Conservation (phyloP, 2,888 invertebrate genomes). For the Ochropleura plecta region DNA sequence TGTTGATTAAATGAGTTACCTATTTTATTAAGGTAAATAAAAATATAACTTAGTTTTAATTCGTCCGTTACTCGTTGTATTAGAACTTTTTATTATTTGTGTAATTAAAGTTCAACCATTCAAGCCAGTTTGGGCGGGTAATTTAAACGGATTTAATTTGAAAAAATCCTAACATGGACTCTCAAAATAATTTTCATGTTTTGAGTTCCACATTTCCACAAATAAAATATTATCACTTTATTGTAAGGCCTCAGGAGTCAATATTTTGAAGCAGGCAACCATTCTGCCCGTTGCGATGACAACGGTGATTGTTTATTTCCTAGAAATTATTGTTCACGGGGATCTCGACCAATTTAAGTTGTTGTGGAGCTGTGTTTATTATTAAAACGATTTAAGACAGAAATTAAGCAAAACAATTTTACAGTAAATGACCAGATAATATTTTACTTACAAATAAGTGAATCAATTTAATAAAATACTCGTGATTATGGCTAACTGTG, state of each 20-base stretch:
- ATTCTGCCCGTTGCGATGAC: constrained; percentile 45
- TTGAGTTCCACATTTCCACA: neutral
- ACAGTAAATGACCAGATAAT: neutral
- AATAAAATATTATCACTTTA: neutral
- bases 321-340: neutral
- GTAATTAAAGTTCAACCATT: no score
- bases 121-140: no score
- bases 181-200: neutral
- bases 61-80: no score
- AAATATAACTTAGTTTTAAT: no score
- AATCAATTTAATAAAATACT: neutral
- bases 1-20: no score
- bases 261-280: constrained; percentile 5
- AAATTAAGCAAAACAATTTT: neutral
- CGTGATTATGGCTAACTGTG: neutral
- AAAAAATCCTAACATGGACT: no score
- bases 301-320: constrained; percentile 50
- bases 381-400: neutral
- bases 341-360: neutral
- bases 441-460: neutral
- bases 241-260: neutral
- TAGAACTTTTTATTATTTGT: no score
- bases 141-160: no score
- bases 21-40: no score
- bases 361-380: constrained; percentile 4